phyloP scores from a whole-genome alignment of 2,888 invertebrate genomes.

The Byasa hedistus region DNA sequence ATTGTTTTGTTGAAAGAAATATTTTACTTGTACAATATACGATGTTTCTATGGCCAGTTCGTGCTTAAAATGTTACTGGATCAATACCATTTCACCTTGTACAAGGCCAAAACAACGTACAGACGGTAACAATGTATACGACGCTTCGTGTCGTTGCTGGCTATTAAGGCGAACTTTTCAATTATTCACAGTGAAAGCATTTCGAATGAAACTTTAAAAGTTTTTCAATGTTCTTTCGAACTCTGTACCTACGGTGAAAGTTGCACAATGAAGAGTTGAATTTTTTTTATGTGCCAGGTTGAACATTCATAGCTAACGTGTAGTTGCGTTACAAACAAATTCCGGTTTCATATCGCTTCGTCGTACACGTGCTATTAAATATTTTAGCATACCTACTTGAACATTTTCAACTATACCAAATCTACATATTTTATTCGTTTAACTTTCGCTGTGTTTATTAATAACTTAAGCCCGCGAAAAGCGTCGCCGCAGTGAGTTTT shows the following conservation, averaged over 20 bases:
- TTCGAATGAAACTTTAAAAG: slow-evolving; percentile 1
- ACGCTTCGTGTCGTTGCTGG: background rate
- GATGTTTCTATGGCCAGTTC: background rate
- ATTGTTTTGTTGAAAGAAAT: background rate
- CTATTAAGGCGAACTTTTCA: background rate
- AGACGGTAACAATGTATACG: slow-evolving; percentile 10
- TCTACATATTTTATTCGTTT: background rate
- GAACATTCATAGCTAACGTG: background rate
- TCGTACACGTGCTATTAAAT: background rate
- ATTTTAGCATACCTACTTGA: background rate
- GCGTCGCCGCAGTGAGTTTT: background rate
- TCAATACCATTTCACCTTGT: slow-evolving; percentile 18
- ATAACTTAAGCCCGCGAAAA: background rate
- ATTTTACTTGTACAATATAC: background rate
- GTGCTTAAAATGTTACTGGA: background rate
- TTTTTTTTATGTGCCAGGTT: background rate
- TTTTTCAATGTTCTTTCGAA: background rate
- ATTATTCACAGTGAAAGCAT: slow-evolving; percentile 13
- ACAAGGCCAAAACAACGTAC: slow-evolving; percentile 11
- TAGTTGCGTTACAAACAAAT: background rate
- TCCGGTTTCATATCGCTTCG: slow-evolving; percentile 2
- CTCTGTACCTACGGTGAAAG: background rate
- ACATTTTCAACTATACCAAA: background rate
- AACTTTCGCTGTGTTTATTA: background rate
- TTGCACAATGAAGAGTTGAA: background rate